Evolutionary conservation across 2,797 vertebrate species (phyloP).

Genomic region (Diplodus sargus): DNA sequence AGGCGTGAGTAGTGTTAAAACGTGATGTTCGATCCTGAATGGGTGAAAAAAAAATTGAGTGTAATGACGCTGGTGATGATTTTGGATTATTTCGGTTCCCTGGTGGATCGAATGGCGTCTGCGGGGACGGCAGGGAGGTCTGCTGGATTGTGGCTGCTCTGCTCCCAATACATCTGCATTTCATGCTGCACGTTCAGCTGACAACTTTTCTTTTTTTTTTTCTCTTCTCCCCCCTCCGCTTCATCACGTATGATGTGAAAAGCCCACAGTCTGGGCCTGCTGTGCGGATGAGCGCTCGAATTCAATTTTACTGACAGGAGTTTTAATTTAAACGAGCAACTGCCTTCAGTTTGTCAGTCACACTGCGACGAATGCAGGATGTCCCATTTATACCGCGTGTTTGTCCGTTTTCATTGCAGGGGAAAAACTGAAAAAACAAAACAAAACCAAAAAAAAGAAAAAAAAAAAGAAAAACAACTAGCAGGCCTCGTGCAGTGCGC

Average conservation of each 20-base stretch:
- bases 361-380: slow-evolving; percentile 26
- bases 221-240: not conserved
- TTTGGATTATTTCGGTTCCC: slow-evolving; percentile 39
- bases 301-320: not conserved
- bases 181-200: slow-evolving; percentile 20
- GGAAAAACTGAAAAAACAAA: not conserved
- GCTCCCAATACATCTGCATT: slow-evolving; percentile 26
- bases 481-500: slow-evolving; percentile 45
- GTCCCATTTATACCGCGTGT: not conserved
- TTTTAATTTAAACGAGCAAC: not conserved
- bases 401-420: not conserved
- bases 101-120: slow-evolving; percentile 58
- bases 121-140: slow-evolving; percentile 25
- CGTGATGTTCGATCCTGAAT: not conserved
- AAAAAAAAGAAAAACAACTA: not conserved
- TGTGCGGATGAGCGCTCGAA: not conserved
- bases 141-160: slow-evolving; percentile 17
- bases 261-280: slow-evolving; percentile 29
- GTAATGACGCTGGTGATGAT: slow-evolving; percentile 9
- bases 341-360: slow-evolving; percentile 15
- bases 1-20: not conserved
- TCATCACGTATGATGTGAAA: no score
- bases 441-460: not conserved
- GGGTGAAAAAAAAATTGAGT: not conserved
- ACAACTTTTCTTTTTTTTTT: not conserved